Conservation (phyloP, 2,797 vertebrate species). For the Cirrhinus mrigala region DNA sequence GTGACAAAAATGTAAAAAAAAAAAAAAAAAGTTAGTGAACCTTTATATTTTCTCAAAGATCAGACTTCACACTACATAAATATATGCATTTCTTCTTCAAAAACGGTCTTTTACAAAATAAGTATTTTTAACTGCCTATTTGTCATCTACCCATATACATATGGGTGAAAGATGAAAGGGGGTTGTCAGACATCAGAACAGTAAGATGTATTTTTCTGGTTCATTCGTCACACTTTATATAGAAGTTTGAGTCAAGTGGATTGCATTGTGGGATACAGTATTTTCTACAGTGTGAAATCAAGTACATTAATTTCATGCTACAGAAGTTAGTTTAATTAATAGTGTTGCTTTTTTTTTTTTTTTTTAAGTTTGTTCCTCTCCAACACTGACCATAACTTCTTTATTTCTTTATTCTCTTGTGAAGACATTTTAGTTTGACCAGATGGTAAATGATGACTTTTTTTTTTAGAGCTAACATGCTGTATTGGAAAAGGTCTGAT, state of each 20-base stretch:
- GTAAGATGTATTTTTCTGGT: not conserved
- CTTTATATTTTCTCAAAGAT: too few species aligned
- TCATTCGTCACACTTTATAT: not conserved
- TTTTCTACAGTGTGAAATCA: not conserved
- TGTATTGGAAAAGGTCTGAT: not conserved
- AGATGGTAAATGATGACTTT: slow-evolving; percentile 15
- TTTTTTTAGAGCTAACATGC: not conserved
- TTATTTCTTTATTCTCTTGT: not conserved
- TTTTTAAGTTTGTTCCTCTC: not conserved
- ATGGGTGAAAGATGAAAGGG: too few species aligned
- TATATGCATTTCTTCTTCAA: too few species aligned
- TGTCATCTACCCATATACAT: too few species aligned
- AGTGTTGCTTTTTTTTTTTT: not conserved
- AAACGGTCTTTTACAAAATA: too few species aligned
- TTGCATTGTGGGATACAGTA: not conserved
- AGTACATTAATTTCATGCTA: not conserved
- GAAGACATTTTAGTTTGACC: not conserved
- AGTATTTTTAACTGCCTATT: too few species aligned
- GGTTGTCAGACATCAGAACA: too few species aligned
- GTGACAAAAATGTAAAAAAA: too few species aligned
- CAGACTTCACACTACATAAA: too few species aligned
- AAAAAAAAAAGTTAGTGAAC: too few species aligned
- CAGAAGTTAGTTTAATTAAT: not conserved
- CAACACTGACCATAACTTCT: not conserved
- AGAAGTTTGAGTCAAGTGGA: not conserved